Conservation (phyloP, 2,113 vertebrate genomes). For the Vicugna pacos region DNA sequence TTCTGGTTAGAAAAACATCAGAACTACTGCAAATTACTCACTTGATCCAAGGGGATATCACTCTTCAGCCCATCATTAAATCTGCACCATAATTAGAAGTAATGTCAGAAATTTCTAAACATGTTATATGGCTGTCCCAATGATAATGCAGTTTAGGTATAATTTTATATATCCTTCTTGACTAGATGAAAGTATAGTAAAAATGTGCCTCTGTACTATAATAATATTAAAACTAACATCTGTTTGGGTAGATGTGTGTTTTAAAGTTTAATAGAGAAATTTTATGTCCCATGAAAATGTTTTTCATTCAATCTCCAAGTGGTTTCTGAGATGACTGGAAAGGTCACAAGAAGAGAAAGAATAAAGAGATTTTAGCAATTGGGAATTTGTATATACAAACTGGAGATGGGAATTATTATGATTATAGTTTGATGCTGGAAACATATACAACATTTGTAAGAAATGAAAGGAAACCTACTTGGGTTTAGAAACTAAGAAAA, state of each 20-base stretch:
- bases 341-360: neutral
- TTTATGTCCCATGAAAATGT: neutral
- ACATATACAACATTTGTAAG: neutral
- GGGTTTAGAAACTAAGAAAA: neutral
- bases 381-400: neutral
- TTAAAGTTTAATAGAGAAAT: neutral
- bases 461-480: neutral
- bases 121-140: neutral
- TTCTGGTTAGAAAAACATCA: neutral
- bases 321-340: neutral
- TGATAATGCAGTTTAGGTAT: neutral
- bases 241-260: neutral
- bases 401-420: neutral
- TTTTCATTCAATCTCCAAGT: neutral
- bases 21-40: neutral
- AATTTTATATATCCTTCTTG: neutral
- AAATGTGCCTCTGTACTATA: neutral
- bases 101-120: neutral
- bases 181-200: neutral
- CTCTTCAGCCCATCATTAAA: neutral
- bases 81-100: neutral
- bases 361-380: neutral
- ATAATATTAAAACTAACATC: slow-evolving; percentile 1
- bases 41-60: neutral
- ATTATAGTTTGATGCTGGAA: neutral